A percentile compares a stretch with the other conserved stretches of the same genome.
Conservation (phyloP, 1,140 invertebrate genomes). For the Varroa destructor region DNA sequence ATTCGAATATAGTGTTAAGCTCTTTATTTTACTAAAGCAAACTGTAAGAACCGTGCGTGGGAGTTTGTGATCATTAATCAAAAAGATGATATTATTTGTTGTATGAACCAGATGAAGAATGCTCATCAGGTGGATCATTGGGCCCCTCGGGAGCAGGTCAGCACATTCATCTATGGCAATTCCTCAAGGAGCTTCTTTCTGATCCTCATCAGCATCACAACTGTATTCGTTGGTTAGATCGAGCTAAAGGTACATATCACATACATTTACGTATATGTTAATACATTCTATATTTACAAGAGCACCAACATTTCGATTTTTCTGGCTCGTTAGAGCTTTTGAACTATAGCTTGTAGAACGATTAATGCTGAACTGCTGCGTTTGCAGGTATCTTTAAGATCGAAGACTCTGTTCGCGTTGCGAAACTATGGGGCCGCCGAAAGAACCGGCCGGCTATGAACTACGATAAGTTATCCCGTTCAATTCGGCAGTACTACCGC, state of each 20-base stretch:
- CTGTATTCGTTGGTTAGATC: slow-evolving; percentile 91
- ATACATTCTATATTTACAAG: too few relatives aligned
- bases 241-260: slow-evolving; percentile 54
- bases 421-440: slow-evolving; percentile 83
- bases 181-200: slow-evolving; percentile 83
- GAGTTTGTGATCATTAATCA: too few relatives aligned
- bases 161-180: slow-evolving; percentile 98
- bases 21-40: too few relatives aligned
- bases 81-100: neutral
- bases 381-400: slow-evolving; percentile 74
- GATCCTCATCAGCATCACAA: slow-evolving; percentile 70
- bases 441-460: slow-evolving; percentile 99
- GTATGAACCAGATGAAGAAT: slow-evolving; percentile 7
- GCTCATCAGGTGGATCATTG: neutral
- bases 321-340: too few relatives aligned
- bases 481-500: slow-evolving; percentile 97
- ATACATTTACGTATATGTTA: too few relatives aligned
- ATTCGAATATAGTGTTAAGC: too few relatives aligned
- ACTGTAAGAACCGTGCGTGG: too few relatives aligned
- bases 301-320: too few relatives aligned
- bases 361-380: too few relatives aligned
- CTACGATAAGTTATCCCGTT: slow-evolving; percentile 95
- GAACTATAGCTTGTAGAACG: too few relatives aligned
- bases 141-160: slow-evolving; percentile 27
- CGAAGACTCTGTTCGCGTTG: slow-evolving; percentile 90